Percentiles rank a stretch among this genome's conserved stretches.
These are phyloP conservation scores for Ploceus nigricollis DNA, from an alignment of 2,113 vertebrate species.

Conservation along the genomic window DNA sequence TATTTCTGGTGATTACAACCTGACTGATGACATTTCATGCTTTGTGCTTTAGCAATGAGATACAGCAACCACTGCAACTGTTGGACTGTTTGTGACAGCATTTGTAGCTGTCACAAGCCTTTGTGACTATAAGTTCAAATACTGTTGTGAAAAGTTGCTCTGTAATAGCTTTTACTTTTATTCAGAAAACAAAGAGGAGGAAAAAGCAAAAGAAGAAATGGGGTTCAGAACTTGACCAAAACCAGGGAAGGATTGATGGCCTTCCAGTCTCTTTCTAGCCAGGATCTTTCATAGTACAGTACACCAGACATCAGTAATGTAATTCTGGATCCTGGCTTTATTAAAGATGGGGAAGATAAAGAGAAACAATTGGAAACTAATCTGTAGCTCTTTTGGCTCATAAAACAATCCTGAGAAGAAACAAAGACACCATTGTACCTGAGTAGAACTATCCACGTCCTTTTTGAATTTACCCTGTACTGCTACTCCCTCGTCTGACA, in stretches of 20 bases:
- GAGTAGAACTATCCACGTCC: not conserved
- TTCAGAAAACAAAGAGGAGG: not conserved
- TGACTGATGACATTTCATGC: not conserved
- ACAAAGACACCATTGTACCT: not conserved
- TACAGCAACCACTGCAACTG: rapidly evolving
- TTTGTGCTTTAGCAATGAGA: not conserved
- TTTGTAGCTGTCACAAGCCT: not conserved
- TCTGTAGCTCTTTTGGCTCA: not conserved
- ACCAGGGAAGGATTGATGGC: not conserved
- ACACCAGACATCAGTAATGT: not conserved
- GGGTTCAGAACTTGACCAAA: not conserved
- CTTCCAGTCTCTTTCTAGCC: not conserved
- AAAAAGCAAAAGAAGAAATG: not conserved
- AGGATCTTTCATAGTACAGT: not conserved
- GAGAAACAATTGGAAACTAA: not conserved
- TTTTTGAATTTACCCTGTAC: not conserved
- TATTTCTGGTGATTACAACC: not conserved
- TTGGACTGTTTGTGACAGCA: not conserved
- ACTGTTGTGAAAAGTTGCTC: not conserved
- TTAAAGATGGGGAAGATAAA: not conserved
- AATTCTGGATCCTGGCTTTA: not conserved
- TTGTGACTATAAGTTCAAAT: not conserved
- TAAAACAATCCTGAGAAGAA: not conserved
- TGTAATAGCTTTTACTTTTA: not conserved
- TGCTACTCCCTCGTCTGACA: too few relatives aligned